Percentiles rank a stretch among this genome's conserved stretches.
phyloP scores from a whole-genome alignment of 2,797 vertebrate genomes.

The Sylvia borin region DNA sequence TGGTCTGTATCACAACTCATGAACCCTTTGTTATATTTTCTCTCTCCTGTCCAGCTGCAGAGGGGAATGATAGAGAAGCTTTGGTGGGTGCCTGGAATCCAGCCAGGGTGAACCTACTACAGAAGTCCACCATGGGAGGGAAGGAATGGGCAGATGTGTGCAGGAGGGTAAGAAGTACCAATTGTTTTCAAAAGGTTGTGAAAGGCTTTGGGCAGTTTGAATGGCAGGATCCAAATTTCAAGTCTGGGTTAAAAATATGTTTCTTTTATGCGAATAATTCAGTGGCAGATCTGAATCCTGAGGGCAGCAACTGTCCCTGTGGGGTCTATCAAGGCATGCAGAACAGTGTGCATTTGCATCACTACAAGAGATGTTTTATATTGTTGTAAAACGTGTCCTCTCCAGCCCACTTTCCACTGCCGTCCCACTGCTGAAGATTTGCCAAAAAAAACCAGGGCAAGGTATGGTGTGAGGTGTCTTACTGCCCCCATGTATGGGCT shows the following conservation, averaged over 20 bases:
- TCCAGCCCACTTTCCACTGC: not conserved
- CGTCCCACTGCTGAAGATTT: not conserved
- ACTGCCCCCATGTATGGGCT: not conserved
- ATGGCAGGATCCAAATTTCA: not conserved
- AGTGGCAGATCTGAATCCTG: not conserved
- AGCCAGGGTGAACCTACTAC: not conserved
- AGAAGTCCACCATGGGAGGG: not conserved
- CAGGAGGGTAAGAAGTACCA: not conserved
- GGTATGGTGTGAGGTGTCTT: not conserved
- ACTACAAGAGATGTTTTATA: not conserved
- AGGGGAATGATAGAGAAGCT: not conserved
- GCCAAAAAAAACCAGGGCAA: not conserved
- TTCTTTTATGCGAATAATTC: not conserved
- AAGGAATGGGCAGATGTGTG: not conserved
- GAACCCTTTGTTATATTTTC: not conserved
- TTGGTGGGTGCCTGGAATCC: not conserved
- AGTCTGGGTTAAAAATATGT: not conserved
- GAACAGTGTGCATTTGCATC: not conserved
- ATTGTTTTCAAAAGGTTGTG: not conserved
- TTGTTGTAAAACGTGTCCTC: not conserved
- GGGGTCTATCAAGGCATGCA: rapidly evolving
- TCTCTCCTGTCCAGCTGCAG: not conserved
- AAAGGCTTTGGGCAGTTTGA: not conserved
- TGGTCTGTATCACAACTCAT: not conserved
- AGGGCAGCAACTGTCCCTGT: not conserved